A percentile compares a stretch with the other conserved stretches of the same genome.
Conservation (phyloP, 2,888 invertebrate genomes). For the Archips crataeganus region DNA sequence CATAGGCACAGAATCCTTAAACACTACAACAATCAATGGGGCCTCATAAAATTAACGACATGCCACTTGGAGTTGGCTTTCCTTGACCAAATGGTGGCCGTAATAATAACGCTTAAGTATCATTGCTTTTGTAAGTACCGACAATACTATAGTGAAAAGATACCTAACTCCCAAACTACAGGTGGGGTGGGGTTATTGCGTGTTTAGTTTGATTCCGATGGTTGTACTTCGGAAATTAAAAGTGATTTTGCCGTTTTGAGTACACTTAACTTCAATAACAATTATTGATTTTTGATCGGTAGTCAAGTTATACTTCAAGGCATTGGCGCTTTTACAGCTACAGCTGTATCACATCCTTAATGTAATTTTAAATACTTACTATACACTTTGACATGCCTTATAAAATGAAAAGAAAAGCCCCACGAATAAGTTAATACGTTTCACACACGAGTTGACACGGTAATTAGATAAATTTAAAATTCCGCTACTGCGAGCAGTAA, state of each 20-base stretch:
- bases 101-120: slow-evolving; percentile 72
- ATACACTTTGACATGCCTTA: neutral
- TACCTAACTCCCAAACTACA: slow-evolving; percentile 16
- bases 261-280: neutral
- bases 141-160: slow-evolving; percentile 37
- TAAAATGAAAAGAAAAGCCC: neutral
- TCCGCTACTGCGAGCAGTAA: slow-evolving; percentile 54
- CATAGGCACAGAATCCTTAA: slow-evolving; percentile 60
- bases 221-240: slow-evolving; percentile 11
- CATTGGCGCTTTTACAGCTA: too few species aligned
- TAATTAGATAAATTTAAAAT: slow-evolving; percentile 54
- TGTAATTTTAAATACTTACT: neutral
- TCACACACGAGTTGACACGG: neutral
- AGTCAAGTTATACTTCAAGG: too few species aligned
- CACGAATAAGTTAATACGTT: neutral
- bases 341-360: too few species aligned
- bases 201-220: slow-evolving; percentile 12
- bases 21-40: slow-evolving; percentile 44
- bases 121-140: slow-evolving; percentile 39
- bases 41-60: slow-evolving; percentile 71
- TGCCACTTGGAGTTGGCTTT: slow-evolving; percentile 61
- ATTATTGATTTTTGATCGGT: neutral
- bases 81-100: slow-evolving; percentile 66
- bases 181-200: slow-evolving; percentile 21
- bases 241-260: neutral